Base-by-base conservation (phyloP, 2,113 vertebrate genomes). In the Plectropomus leopardus region DNA sequence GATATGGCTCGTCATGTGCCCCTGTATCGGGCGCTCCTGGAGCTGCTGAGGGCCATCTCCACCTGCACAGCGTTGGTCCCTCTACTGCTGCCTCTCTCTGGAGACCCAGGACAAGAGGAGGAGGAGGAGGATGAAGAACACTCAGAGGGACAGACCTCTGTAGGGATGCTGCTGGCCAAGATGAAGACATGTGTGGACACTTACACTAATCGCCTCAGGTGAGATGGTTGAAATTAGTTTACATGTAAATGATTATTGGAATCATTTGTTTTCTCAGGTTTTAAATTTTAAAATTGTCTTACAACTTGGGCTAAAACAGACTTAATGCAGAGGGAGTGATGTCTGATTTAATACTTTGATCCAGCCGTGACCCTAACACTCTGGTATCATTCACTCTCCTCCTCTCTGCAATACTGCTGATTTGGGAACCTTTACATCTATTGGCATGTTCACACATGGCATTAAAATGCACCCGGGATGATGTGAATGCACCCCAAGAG, bases 181-280 rank as follows among this genome's bases (percentile, higher is more conserved):
- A 99, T 99, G 98, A 99, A 99, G 94, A 99, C 97, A 5, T 99
- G 98, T 63, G 98, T 99, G 24, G 98, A 99, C 90, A 99, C 98
- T 4, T 99, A 99, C 57, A 99, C 98, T 85, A 99, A 98, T 89
- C 95, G 98, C 54, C 95, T 99, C 93, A 98, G 98, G 98, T 97
- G 21, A 84, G 72, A 59, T n/a, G 16, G n/a, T 36, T 28, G 34
- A 42, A 54, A 58, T 44, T 1, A 0, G n/a, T n/a, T n/a, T n/a
- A n/a, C n/a, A 17, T 23, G 19, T 13, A 5, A 21, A 9, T 26
- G 30, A 2, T 59, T 30, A n/a, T 50, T 23, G 34, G 10, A 45
- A 24, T 17, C 4, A 42, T 44, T 32, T 19, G 21, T 64, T 72
- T 80, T 32, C 8, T 30, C 14, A 15, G 7, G 28, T 42, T 57